phyloP scores from a whole-genome alignment of 2,113 vertebrate genomes.

The Ailurus styani region DNA sequence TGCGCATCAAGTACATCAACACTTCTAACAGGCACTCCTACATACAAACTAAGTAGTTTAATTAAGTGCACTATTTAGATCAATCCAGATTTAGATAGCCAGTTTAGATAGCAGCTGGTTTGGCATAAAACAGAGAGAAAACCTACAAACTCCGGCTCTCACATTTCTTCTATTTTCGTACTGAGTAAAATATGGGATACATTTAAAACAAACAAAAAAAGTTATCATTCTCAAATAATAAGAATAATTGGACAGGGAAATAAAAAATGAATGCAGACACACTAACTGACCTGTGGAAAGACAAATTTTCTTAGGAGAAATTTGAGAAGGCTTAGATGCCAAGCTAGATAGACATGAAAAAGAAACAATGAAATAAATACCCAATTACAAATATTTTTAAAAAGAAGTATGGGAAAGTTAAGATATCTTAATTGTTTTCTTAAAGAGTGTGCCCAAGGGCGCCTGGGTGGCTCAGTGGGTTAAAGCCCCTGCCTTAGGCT shows the following conservation, averaged over 20 bases:
- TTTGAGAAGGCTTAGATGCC: background rate
- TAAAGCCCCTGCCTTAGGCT: too few relatives aligned
- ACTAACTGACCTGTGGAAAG: background rate
- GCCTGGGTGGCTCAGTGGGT: too few relatives aligned
- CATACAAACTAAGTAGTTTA: slow-evolving; percentile 6
- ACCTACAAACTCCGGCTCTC: background rate
- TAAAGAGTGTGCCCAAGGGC: background rate
- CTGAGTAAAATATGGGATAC: background rate
- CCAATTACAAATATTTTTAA: background rate
- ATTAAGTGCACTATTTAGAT: slow-evolving; percentile 7
- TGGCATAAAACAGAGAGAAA: background rate
- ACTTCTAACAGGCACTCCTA: background rate
- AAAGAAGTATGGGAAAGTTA: background rate
- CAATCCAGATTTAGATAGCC: slow-evolving; percentile 28
- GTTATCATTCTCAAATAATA: background rate
- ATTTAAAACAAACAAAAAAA: background rate
- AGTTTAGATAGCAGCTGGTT: background rate
- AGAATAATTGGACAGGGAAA: background rate
- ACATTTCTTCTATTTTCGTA: background rate
- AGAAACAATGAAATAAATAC: background rate
- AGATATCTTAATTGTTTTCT: background rate
- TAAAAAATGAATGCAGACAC: background rate
- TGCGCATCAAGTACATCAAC: background rate
- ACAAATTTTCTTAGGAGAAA: background rate
- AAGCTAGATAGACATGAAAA: background rate